phyloP scores from a whole-genome alignment of 2,797 vertebrate genomes.

The Pelobates cultripes region DNA sequence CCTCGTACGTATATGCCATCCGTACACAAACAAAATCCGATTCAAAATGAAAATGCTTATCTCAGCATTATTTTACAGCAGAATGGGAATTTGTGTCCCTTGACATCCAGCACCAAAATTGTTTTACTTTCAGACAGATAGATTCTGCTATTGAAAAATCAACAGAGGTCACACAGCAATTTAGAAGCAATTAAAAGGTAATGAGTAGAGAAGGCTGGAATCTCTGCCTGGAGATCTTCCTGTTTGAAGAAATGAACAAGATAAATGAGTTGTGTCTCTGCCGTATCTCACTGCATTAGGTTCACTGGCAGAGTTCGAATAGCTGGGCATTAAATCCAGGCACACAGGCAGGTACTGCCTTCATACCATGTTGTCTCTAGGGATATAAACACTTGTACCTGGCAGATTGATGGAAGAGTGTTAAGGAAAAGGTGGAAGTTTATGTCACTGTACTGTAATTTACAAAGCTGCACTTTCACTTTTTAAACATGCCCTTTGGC shows the following conservation, averaged over 20 bases:
- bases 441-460: slow-evolving; percentile 33
- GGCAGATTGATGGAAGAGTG: slow-evolving; percentile 46
- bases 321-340: slow-evolving; percentile 38
- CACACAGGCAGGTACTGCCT: slow-evolving; percentile 16
- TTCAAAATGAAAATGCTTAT: slow-evolving; percentile 20
- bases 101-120: slow-evolving; percentile 52
- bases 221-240: slow-evolving; percentile 79
- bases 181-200: slow-evolving; percentile 93
- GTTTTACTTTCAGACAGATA: slow-evolving; percentile 69
- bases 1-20: background rate
- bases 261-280: slow-evolving; percentile 68
- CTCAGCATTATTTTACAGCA: slow-evolving; percentile 28
- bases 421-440: slow-evolving; percentile 33
- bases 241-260: slow-evolving; percentile 66
- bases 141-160: slow-evolving; percentile 78
- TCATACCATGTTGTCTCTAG: slow-evolving; percentile 27
- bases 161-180: slow-evolving; percentile 83
- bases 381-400: slow-evolving; percentile 42
- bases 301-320: slow-evolving; percentile 54
- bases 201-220: slow-evolving; percentile 86
- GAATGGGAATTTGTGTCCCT: slow-evolving; percentile 58
- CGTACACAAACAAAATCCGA: background rate
- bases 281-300: slow-evolving; percentile 63
- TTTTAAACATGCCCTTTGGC: background rate
- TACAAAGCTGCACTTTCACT: slow-evolving; percentile 17